Evolutionary conservation across 1,140 invertebrate species (phyloP).

Genomic region (Liolophura sinensis): DNA sequence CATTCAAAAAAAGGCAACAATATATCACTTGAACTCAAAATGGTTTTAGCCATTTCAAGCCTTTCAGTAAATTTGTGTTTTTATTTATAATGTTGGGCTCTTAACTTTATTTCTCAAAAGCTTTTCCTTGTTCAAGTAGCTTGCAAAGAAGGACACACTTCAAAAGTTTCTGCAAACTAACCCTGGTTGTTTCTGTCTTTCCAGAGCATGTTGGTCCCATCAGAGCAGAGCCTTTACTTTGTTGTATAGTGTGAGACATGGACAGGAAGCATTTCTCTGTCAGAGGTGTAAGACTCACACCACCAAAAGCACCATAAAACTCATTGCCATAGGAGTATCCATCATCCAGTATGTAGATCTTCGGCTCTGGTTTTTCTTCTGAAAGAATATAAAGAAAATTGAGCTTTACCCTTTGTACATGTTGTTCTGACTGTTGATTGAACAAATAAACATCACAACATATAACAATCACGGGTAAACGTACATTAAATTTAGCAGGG

Average conservation of each 20-base stretch:
- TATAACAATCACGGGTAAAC: no score
- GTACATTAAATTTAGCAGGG: no score
- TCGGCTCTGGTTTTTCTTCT: constrained; percentile 40
- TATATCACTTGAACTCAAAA: background rate
- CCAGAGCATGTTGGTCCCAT: constrained; percentile 48
- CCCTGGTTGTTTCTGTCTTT: constrained; percentile 57
- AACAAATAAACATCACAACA: no score
- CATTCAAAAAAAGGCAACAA: background rate
- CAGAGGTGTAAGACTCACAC: constrained; percentile 46
- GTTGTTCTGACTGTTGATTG: no score
- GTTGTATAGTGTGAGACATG: constrained; percentile 50
- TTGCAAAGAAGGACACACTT: no score
- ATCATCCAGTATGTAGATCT: constrained; percentile 52
- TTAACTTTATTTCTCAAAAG: no score
- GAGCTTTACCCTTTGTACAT: background rate
- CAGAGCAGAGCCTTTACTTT: constrained; percentile 44
- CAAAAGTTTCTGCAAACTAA: constrained; percentile 14
- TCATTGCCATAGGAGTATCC: constrained; percentile 53
- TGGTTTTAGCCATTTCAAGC: background rate
- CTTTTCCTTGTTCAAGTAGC: no score
- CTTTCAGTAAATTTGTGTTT: no score
- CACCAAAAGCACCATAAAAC: constrained; percentile 54
- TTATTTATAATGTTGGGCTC: no score
- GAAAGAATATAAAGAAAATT: background rate
- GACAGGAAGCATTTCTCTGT: constrained; percentile 56